These are phyloP conservation scores for Phrynosoma platyrhinos DNA, from an alignment of 2,113 vertebrate genomes.

Conservation along the genomic window DNA sequence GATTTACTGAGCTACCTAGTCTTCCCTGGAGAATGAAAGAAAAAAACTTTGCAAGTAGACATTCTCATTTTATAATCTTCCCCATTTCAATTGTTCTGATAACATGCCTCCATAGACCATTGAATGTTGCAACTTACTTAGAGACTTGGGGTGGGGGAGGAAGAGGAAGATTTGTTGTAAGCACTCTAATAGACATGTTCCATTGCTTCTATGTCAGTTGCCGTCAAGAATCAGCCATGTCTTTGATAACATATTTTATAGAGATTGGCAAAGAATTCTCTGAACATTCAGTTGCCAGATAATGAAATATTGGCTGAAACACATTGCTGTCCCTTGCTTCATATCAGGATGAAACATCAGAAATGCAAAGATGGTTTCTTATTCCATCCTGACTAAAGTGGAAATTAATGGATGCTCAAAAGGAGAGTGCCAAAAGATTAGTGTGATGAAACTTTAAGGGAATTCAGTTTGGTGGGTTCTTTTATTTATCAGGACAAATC, in stretches of 20 bases:
- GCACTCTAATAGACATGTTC: not conserved
- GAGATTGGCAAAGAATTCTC: slow-evolving; percentile 48
- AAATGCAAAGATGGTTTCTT: slow-evolving; percentile 1
- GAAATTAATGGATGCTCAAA: not conserved
- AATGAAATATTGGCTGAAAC: slow-evolving; percentile 40
- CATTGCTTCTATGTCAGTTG: slow-evolving; percentile 9
- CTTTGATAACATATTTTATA: slow-evolving; percentile 22
- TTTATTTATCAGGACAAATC: not conserved
- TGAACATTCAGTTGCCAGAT: not conserved
- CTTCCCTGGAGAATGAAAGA: slow-evolving; percentile 36
- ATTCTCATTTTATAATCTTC: slow-evolving; percentile 49
- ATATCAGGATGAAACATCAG: not conserved
- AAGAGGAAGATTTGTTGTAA: not conserved
- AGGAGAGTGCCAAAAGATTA: rapidly evolving
- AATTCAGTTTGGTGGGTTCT: not conserved
- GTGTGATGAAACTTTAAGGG: not conserved
- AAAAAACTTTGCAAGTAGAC: slow-evolving; percentile 5
- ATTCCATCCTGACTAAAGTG: slow-evolving; percentile 5
- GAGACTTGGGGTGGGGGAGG: not conserved
- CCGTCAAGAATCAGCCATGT: not conserved
- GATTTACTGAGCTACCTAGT: slow-evolving; percentile 6
- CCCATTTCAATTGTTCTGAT: slow-evolving; percentile 40
- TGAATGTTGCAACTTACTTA: slow-evolving; percentile 19
- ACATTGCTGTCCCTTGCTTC: not conserved
- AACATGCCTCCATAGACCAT: slow-evolving; percentile 34